Evolutionary conservation across 2,797 vertebrate species (phyloP), one percentile per base, ranked within the genome.

Genomic region (Menidia menidia): DNA sequence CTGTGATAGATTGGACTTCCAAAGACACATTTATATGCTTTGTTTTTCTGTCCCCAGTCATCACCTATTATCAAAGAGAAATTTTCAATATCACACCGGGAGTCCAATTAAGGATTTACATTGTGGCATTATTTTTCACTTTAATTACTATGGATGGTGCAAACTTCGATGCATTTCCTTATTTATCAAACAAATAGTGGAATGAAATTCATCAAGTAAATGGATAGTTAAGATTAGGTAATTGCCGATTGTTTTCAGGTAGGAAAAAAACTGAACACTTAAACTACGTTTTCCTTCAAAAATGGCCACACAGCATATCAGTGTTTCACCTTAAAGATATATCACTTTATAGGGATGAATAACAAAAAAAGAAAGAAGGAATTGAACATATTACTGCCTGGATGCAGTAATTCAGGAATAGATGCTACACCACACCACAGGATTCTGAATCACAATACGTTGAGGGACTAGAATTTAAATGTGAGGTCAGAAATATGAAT

Each of bases 71-170:
- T 97, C 97, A 98, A 98, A 98, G 96, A 98, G 95, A 97, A 96
- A 98, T 98, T 97, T 96, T 94, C 95, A 96, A 97, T 98, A 96
- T 98, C 97, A 97, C 97, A 96, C 96, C 95, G 95, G 97, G 98
- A 97, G 98, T 97, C 98, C 98, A 99, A 99, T 99, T 99, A 99
- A 98, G 97, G 97, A 98, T 98, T 98, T 98, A 96, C 96, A 97
- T 97, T 95, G 96, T 95, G 95, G 96, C 96, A 96, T 96, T 97
- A 98, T 99, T 98, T 99, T 98, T 99, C 98, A 99, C 97, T 97
- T 98, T 99, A 99, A 99, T 99, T 99, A 98, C 97, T 95, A 95
- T 96, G 96, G 95, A 94, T 96, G 95, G 96, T 94, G 95, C 95
- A 95, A 93, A 95, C 93, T 93, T 96, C 95, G 96, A 96, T 92